Conservation (phyloP, 2,888 invertebrate species). For the Lasioglossum malachurum region DNA sequence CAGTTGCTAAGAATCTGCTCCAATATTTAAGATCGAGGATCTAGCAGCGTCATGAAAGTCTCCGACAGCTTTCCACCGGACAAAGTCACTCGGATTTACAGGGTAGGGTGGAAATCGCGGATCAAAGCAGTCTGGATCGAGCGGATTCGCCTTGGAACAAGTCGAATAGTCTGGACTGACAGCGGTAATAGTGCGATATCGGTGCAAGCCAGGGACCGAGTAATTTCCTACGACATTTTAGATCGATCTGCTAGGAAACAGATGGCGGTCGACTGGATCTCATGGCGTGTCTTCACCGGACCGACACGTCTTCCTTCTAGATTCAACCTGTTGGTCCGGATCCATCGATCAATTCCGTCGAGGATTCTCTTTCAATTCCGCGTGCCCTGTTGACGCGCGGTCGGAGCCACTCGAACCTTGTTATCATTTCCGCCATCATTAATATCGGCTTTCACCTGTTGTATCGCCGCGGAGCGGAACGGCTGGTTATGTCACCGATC, state of each 20-base stretch:
- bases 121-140: slow-evolving; percentile 29
- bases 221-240: slow-evolving; percentile 19
- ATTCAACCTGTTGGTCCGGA: background rate
- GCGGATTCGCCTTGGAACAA: background rate
- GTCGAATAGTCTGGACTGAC: slow-evolving; percentile 2
- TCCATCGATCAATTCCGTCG: background rate
- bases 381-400: background rate
- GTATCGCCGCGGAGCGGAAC: background rate
- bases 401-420: background rate
- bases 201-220: background rate
- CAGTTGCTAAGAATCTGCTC: background rate
- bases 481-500: slow-evolving; percentile 24
- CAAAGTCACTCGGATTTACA: background rate
- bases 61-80: background rate
- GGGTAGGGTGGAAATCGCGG: background rate
- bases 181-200: slow-evolving; percentile 25
- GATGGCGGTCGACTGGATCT: background rate
- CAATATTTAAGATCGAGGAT: background rate
- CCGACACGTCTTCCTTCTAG: background rate
- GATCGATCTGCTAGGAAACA: slow-evolving; percentile 7
- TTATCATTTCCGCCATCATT: slow-evolving; percentile 36
- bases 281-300: background rate
- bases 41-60: background rate
- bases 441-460: slow-evolving; percentile 16
- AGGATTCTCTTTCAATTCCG: background rate